Conservation (phyloP, 2,113 vertebrate species). For the Acrocephalus kingi region DNA sequence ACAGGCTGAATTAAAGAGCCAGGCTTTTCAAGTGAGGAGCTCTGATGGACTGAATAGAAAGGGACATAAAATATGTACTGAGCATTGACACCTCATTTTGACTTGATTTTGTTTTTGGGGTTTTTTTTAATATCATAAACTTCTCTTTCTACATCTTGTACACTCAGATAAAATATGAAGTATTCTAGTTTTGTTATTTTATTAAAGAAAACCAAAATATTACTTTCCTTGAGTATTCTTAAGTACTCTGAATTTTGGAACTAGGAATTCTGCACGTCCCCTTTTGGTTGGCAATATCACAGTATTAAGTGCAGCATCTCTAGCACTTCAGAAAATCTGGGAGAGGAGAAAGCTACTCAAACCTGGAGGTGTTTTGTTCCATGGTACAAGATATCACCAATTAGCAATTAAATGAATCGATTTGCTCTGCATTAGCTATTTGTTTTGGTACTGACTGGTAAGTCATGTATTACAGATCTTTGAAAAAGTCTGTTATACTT, state of each 20-base stretch:
- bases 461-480: background rate
- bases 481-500: constrained; percentile 35
- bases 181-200: background rate
- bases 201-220: background rate
- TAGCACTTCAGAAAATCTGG: background rate
- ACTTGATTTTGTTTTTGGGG: background rate
- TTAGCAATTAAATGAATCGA: background rate
- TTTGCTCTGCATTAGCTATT: constrained; percentile 9
- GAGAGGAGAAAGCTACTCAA: background rate
- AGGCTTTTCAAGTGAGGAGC: background rate
- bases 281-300: background rate
- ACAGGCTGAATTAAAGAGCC: background rate
- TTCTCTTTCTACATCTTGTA: background rate
- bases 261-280: background rate
- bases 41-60: background rate
- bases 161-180: background rate
- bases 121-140: background rate
- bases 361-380: background rate
- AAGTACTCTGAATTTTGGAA: background rate
- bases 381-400: background rate
- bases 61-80: background rate
- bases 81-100: background rate
- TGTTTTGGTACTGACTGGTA: constrained; percentile 4
- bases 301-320: background rate
- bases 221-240: background rate